phyloP scores from a whole-genome alignment of 2,113 vertebrate genomes.

The Protobothrops mucrosquamatus region DNA sequence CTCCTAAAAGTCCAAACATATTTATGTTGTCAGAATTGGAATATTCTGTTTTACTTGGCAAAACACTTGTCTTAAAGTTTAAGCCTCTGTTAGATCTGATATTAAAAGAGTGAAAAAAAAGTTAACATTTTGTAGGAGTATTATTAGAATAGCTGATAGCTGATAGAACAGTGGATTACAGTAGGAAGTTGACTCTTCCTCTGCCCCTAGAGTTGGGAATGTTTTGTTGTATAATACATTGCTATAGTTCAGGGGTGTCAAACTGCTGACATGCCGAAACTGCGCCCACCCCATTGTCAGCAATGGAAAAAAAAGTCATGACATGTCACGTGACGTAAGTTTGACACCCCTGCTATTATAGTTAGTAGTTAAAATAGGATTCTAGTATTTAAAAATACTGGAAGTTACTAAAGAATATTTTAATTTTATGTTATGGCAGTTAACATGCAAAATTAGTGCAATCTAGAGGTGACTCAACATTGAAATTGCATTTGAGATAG shows the following conservation, averaged over 20 bases:
- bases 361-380: neutral
- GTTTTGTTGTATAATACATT: neutral
- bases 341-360: neutral
- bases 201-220: neutral
- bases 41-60: neutral
- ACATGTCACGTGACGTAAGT: no score
- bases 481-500: neutral
- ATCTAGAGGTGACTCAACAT: neutral
- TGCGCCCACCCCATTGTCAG: no score
- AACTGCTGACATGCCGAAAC: no score
- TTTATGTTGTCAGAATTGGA: neutral
- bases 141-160: neutral
- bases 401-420: neutral
- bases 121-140: neutral
- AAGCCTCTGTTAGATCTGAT: neutral
- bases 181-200: neutral
- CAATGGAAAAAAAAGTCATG: no score
- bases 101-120: neutral
- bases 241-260: neutral
- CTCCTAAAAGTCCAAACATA: neutral
- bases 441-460: neutral
- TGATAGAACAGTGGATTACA: neutral
- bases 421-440: neutral
- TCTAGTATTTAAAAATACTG: neutral
- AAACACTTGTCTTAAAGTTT: neutral